Evolutionary conservation across 1,140 invertebrate species (phyloP).

Genomic region (Bombus fervidus): DNA sequence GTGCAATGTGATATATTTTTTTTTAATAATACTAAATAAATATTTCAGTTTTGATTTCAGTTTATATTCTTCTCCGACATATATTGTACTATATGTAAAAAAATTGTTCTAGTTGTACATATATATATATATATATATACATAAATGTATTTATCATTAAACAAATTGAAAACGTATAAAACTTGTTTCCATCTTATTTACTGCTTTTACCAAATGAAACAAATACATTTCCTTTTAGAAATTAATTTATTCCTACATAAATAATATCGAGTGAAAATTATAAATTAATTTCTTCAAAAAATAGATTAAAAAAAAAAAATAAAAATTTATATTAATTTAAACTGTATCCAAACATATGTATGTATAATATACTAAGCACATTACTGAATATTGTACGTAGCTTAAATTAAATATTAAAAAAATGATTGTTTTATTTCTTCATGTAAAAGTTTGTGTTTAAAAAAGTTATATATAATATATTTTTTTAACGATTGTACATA

Average conservation of each 20-base stretch:
- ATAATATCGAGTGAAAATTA: constrained; percentile 1
- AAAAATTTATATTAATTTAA: not conserved
- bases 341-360: not conserved
- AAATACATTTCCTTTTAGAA: not conserved
- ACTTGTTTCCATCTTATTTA: not conserved
- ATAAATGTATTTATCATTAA: no score
- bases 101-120: not conserved
- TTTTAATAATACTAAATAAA: not conserved
- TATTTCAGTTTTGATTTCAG: not conserved
- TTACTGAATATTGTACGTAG: not conserved
- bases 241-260: not conserved
- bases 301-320: not conserved
- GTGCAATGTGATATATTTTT: no score
- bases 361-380: not conserved
- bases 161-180: no score
- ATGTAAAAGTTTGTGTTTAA: no score
- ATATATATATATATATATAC: no score
- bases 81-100: not conserved
- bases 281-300: not conserved
- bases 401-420: not conserved
- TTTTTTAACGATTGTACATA: not conserved
- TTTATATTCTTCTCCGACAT: no score
- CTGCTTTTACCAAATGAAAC: not conserved
- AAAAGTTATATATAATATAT: no score
- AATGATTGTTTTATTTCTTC: no score